Percentiles rank a stretch among this genome's conserved stretches.
Conservation (phyloP, 2,888 invertebrate species). For the Deroplatys truncata region DNA sequence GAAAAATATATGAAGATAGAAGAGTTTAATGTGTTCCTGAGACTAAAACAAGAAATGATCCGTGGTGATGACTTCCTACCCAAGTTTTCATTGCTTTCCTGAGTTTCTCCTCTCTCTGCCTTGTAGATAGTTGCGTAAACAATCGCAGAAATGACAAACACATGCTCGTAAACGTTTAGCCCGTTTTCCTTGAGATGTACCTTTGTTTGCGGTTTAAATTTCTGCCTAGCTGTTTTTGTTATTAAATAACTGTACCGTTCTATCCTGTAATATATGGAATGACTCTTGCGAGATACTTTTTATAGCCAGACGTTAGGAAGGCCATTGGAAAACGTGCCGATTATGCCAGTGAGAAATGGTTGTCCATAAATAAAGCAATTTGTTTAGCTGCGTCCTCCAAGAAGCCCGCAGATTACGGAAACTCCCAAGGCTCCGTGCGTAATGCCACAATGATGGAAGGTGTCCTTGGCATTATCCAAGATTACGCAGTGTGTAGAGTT, state of each 20-base stretch:
- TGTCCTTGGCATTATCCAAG: neutral
- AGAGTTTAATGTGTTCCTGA: too few species aligned
- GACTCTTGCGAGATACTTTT: neutral
- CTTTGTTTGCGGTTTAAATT: neutral
- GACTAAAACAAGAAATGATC: too few species aligned
- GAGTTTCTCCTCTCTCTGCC: too few species aligned
- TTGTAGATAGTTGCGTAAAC: too few species aligned
- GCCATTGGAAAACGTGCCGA: neutral
- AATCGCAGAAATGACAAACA: too few species aligned
- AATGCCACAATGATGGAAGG: neutral
- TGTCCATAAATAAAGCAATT: neutral
- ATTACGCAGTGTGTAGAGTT: neutral
- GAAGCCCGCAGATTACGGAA: neutral
- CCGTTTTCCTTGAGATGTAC: neutral
- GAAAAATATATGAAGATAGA: too few species aligned
- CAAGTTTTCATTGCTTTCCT: too few species aligned
- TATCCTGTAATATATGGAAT: neutral
- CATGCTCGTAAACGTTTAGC: too few species aligned
- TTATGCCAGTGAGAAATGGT: neutral
- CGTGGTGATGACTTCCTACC: too few species aligned
- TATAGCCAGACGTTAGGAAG: neutral
- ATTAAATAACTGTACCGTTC: neutral
- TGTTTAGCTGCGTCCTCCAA: neutral
- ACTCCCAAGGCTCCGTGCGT: neutral
- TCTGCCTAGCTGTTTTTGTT: neutral